Conservation (phyloP, 2,797 vertebrate genomes). For the Myripristis murdjan region DNA sequence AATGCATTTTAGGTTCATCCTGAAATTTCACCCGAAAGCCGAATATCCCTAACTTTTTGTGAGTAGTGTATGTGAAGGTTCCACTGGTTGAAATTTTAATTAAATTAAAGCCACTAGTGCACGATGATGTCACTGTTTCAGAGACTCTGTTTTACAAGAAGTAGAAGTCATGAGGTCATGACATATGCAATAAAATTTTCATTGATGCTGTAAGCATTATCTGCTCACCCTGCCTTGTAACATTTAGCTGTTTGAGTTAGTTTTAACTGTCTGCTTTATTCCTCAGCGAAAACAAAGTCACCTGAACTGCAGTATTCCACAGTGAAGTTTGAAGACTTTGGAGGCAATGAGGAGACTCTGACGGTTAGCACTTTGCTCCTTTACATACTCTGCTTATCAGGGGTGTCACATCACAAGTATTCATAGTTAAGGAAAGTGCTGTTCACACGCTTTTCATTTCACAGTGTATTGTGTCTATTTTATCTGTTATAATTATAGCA, state of each 20-base stretch:
- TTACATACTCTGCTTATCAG: not conserved
- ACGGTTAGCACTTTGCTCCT: conserved; percentile 79
- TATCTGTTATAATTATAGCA: not conserved
- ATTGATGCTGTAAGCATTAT: not conserved
- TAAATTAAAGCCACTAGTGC: too few species aligned
- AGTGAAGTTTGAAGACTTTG: conserved; percentile 93
- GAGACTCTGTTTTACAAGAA: too few species aligned
- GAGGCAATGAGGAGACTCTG: conserved; percentile 91
- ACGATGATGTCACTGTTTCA: too few species aligned
- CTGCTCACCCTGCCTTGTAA: not conserved
- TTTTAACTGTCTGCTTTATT: conserved; percentile 19
- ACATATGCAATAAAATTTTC: not conserved
- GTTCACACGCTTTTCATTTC: not conserved
- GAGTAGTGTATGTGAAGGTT: too few species aligned
- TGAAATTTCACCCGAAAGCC: too few species aligned
- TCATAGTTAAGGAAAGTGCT: too few species aligned
- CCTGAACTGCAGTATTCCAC: conserved; percentile 87
- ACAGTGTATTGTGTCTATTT: not conserved
- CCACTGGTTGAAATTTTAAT: too few species aligned
- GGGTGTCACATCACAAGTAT: too few species aligned
- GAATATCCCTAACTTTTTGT: too few species aligned
- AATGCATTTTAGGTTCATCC: too few species aligned
- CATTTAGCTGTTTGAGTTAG: not conserved
- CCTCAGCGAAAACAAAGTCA: conserved; percentile 80
- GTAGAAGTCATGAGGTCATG: too few species aligned